These are phyloP conservation scores for Ptychadena robeensis DNA, from an alignment of 2,797 vertebrate genomes.

Conservation along the genomic window DNA sequence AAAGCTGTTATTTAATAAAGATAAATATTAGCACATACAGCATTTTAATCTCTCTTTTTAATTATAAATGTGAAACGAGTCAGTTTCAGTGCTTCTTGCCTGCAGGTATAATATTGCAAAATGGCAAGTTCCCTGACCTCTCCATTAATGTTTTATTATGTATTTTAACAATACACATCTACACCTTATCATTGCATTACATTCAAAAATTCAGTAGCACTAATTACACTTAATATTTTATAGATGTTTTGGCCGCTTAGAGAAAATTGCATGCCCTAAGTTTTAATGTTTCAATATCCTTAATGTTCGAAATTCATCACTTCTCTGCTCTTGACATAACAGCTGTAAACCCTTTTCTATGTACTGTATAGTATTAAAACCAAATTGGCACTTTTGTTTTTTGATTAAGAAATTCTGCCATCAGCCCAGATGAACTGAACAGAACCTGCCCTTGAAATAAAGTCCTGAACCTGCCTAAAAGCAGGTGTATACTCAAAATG, in stretches of 20 bases:
- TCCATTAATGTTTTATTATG: conserved; percentile 40
- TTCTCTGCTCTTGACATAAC: no score
- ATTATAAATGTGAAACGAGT: conserved; percentile 15
- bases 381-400: neutral
- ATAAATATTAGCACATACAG: neutral
- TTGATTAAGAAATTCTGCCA: no score
- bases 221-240: conserved; percentile 30
- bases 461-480: no score
- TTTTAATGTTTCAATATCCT: neutral
- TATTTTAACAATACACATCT: conserved; percentile 24
- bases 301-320: neutral
- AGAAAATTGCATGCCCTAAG: conserved; percentile 17
- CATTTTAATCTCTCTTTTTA: conserved; percentile 26
- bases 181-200: conserved; percentile 31
- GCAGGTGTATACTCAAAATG: no score
- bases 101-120: conserved; percentile 36
- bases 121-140: conserved; percentile 45
- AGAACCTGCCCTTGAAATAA: no score
- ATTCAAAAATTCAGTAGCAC: conserved; percentile 7
- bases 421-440: no score
- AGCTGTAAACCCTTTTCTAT: neutral
- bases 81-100: conserved; percentile 14
- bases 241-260: conserved; percentile 6
- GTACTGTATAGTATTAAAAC: neutral
- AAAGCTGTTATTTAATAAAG: no score